These are phyloP conservation scores for Pyrocephalus nanus DNA, from an alignment of 2,797 vertebrate genomes.

Conservation along the genomic window DNA sequence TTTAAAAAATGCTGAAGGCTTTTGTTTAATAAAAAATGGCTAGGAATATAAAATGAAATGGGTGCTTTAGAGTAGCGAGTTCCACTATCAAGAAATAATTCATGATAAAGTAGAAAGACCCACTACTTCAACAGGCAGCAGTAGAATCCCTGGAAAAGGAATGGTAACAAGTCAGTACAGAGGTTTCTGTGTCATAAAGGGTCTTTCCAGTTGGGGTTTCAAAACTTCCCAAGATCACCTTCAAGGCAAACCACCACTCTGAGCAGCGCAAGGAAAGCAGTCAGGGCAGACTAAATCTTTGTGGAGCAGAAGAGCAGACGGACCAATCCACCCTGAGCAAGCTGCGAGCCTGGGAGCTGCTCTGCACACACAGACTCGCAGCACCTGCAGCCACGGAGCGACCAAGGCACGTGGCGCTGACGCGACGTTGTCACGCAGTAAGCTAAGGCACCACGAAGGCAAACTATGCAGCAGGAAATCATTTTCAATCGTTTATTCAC, in stretches of 20 bases:
- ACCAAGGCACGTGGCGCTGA: background rate
- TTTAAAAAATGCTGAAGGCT: conserved; percentile 39
- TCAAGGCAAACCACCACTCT: background rate
- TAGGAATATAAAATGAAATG: background rate
- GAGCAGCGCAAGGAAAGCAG: background rate
- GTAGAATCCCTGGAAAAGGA: background rate
- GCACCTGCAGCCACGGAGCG: background rate
- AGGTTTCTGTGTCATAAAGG: background rate
- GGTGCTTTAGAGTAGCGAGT: background rate
- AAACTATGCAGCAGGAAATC: background rate
- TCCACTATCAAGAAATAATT: background rate
- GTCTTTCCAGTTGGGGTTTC: background rate
- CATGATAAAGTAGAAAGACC: background rate
- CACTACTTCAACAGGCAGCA: background rate
- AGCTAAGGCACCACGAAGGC: background rate
- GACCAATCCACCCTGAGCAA: background rate
- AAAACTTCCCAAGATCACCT: background rate
- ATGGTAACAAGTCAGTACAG: background rate
- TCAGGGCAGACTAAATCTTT: background rate
- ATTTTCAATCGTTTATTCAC: background rate
- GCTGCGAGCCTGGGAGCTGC: background rate
- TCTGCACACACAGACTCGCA: background rate
- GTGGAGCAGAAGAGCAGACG: background rate
- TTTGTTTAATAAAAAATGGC: conserved; percentile 41
- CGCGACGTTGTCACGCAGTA: background rate